Evolutionary conservation across 2,113 vertebrate genomes (phyloP).

Genomic region (Petrocephalus microphthalmus): DNA sequence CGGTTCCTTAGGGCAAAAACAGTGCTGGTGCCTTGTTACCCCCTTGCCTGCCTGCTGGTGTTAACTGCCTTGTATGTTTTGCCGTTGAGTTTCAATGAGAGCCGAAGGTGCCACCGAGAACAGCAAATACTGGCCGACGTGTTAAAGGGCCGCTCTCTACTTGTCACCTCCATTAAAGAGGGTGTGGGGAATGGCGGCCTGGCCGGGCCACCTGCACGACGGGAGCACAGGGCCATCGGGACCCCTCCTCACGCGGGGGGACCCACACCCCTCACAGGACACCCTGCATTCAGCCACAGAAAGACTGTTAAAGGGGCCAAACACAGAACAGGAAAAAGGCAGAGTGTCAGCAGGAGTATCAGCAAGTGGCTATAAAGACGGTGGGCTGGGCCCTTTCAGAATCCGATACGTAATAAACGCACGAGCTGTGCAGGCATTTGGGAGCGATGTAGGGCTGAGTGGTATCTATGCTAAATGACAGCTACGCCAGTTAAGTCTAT

Average conservation of each 20-base stretch:
- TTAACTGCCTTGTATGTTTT: neutral
- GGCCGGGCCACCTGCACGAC: slow-evolving; percentile 42
- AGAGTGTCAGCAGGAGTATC: neutral
- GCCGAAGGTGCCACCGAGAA: slow-evolving; percentile 56
- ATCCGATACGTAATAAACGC: neutral
- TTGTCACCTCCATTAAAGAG: slow-evolving; percentile 70
- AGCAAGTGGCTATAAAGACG: neutral
- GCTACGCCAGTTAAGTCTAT: neutral
- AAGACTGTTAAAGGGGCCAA: neutral
- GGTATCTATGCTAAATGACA: neutral
- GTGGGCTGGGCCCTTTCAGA: neutral
- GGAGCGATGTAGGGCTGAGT: neutral
- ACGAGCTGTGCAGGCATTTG: neutral
- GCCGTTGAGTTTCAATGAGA: slow-evolving; percentile 44
- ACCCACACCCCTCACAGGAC: neutral
- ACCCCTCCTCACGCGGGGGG: neutral
- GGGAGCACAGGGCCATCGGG: neutral
- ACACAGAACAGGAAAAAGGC: neutral
- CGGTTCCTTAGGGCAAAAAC: neutral
- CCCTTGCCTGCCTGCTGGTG: neutral
- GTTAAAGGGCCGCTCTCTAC: slow-evolving; percentile 66
- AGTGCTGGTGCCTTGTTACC: too few species aligned
- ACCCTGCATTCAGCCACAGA: neutral
- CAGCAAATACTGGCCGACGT: slow-evolving; percentile 65
- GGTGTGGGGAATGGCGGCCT: slow-evolving; percentile 35